Evolutionary conservation across 2,113 vertebrate genomes (phyloP).

Genomic region (Amphiprion percula): DNA sequence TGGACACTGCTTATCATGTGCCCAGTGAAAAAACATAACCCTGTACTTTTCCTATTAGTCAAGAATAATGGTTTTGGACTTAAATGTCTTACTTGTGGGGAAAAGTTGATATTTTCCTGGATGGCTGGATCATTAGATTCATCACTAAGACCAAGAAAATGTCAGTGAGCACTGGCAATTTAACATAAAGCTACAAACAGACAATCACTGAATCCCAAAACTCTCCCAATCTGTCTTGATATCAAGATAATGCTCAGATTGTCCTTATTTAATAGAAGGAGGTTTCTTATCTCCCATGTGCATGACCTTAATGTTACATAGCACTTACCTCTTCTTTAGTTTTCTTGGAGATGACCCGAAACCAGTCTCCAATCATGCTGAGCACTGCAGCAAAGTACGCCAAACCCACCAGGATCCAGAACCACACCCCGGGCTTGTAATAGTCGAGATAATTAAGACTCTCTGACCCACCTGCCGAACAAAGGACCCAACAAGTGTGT

Average conservation of each 20-base stretch:
- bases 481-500: conserved; percentile 13
- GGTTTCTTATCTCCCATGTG: too few species aligned
- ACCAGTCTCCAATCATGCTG: conserved; percentile 99
- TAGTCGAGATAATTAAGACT: conserved; percentile 92
- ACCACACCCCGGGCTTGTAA: conserved; percentile 98
- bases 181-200: not conserved
- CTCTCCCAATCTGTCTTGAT: too few species aligned
- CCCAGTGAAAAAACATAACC: too few species aligned
- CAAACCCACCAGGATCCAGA: conserved; percentile 98
- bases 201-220: not conserved
- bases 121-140: too few species aligned
- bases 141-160: not conserved
- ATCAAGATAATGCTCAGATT: too few species aligned
- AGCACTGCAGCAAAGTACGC: conserved; percentile 98
- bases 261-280: too few species aligned
- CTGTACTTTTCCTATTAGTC: too few species aligned
- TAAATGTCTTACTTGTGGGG: too few species aligned
- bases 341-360: conserved; percentile 98
- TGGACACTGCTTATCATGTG: too few species aligned
- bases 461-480: conserved; percentile 88
- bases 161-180: not conserved
- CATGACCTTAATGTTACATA: not conserved
- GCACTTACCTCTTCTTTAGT: conserved; percentile 96
- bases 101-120: too few species aligned
- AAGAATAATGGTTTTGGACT: too few species aligned